Percentiles rank a stretch among this genome's conserved stretches.
phyloP scores from a whole-genome alignment of 2,797 vertebrate species.

The Pantherophis alleghaniensis region DNA sequence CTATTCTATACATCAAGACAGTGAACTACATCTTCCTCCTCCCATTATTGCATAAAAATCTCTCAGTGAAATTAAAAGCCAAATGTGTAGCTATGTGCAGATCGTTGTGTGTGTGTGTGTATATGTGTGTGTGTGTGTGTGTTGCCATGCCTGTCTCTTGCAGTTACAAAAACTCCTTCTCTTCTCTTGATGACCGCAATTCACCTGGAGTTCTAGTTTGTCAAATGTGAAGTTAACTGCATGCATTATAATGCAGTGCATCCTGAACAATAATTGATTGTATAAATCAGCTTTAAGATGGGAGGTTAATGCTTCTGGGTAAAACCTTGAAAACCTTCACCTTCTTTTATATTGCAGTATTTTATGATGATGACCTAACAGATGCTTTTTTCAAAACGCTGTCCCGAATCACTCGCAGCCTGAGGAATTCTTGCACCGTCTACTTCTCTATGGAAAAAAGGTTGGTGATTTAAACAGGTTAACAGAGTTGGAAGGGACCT shows the following conservation, averaged over 20 bases:
- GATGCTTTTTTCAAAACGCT: conserved; percentile 85
- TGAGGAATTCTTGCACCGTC: conserved; percentile 73
- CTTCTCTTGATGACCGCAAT: neutral
- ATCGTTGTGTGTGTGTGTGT: no score
- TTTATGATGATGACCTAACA: conserved; percentile 90
- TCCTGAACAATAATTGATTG: neutral
- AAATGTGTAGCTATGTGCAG: neutral
- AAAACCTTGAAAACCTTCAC: neutral
- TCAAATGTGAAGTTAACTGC: neutral
- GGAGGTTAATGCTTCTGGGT: neutral
- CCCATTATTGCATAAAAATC: neutral
- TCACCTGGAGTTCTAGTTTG: neutral
- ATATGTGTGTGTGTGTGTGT: no score
- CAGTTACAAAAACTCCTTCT: neutral
- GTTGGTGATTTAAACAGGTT: conserved; percentile 58
- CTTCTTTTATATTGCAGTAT: conserved; percentile 74
- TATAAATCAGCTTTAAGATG: neutral
- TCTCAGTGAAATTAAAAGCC: neutral
- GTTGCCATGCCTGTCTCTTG: neutral
- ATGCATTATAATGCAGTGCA: neutral
- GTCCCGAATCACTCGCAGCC: conserved; percentile 74
- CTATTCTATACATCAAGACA: neutral
- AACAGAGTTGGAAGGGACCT: no score
- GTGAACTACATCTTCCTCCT: neutral
- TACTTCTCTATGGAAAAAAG: conserved; percentile 89